These are phyloP conservation scores for Hanleya hanleyi DNA, from an alignment of 2,888 invertebrate genomes.

Conservation along the genomic window DNA sequence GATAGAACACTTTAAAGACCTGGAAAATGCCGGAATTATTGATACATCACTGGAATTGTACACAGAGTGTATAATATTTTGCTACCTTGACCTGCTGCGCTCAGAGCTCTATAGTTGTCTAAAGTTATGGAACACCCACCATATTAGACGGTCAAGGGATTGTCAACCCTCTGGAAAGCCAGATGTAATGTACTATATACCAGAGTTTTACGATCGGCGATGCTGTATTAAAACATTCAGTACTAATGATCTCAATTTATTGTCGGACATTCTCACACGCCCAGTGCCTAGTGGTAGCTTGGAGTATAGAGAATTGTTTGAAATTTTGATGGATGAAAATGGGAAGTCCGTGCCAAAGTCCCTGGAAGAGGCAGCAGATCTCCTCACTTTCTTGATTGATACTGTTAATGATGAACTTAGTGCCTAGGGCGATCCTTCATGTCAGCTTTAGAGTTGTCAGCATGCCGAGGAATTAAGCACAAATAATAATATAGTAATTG, in stretches of 20 bases:
- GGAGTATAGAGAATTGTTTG: background rate
- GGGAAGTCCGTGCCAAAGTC: background rate
- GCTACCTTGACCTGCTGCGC: background rate
- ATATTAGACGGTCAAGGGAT: background rate
- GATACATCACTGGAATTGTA: background rate
- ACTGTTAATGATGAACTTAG: no score
- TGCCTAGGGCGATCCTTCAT: no score
- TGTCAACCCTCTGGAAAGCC: background rate
- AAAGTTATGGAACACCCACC: conserved; percentile 11
- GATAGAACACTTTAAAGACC: background rate
- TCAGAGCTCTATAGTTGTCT: background rate
- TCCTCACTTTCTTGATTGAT: no score
- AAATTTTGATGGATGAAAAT: background rate
- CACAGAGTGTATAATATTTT: background rate
- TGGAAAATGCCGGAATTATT: background rate
- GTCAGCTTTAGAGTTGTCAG: no score
- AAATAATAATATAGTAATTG: no score
- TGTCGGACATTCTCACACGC: background rate
- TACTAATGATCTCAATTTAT: background rate
- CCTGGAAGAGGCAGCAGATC: no score
- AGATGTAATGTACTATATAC: background rate
- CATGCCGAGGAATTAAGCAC: no score
- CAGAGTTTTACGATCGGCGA: background rate
- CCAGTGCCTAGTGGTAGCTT: background rate
- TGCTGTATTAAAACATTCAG: background rate